Conservation (phyloP, 1,140 invertebrate species). For the Calliphora vicina region DNA sequence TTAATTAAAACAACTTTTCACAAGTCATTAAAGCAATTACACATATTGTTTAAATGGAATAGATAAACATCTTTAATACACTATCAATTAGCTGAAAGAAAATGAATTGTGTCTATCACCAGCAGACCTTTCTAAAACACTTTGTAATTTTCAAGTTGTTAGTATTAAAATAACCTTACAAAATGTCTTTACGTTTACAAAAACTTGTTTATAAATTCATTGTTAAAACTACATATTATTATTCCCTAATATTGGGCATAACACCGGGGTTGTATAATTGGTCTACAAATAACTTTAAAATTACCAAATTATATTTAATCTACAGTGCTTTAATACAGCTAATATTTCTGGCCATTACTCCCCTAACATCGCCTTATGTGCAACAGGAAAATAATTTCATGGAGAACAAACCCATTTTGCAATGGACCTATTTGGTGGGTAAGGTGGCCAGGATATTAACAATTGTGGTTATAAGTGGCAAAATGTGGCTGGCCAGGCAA, state of each 20-base stretch:
- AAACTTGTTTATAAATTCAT: neutral
- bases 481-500: neutral
- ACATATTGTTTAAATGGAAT: too few relatives aligned
- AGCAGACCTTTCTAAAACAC: too few relatives aligned
- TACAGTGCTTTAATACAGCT: neutral
- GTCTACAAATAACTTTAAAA: neutral
- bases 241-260: neutral
- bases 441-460: neutral
- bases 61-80: too few relatives aligned
- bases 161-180: neutral
- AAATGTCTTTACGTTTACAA: neutral
- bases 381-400: neutral
- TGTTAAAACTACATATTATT: neutral
- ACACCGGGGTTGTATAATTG: neutral
- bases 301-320: neutral
- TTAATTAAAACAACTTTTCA: too few relatives aligned
- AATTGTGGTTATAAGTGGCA: neutral
- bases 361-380: neutral
- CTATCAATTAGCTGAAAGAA: too few relatives aligned
- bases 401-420: neutral
- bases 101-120: too few relatives aligned
- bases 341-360: neutral
- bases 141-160: too few relatives aligned
- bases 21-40: too few relatives aligned
- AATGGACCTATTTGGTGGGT: neutral